phyloP scores from a whole-genome alignment of 1,140 invertebrate genomes.

The Aphaenogaster floridana region DNA sequence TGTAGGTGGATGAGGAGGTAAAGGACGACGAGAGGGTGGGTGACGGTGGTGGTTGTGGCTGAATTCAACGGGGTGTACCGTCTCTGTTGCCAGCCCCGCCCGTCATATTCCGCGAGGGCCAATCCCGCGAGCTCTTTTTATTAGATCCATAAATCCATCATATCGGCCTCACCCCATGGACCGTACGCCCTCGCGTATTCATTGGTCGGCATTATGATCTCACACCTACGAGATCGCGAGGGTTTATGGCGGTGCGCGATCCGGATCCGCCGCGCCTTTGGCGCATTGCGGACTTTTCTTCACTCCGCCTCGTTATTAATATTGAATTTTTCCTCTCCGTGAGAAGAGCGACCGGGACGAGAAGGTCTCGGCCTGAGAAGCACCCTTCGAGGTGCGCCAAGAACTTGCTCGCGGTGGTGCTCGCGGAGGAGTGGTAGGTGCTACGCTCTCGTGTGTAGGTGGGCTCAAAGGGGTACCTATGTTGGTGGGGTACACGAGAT shows the following conservation, averaged over 20 bases:
- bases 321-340: slow-evolving; percentile 81
- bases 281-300: slow-evolving; percentile 85
- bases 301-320: slow-evolving; percentile 84
- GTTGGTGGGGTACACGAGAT: slow-evolving; percentile 55
- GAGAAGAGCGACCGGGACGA: slow-evolving; percentile 47
- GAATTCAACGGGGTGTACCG: slow-evolving; percentile 83
- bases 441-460: slow-evolving; percentile 66
- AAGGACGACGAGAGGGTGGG: slow-evolving; percentile 67
- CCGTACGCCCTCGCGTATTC: slow-evolving; percentile 69
- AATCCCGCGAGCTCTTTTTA: slow-evolving; percentile 86
- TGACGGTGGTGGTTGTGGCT: slow-evolving; percentile 82
- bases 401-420: slow-evolving; percentile 56
- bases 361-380: slow-evolving; percentile 27
- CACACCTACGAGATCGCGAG: slow-evolving; percentile 35
- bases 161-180: slow-evolving; percentile 78
- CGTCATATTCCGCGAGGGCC: slow-evolving; percentile 86
- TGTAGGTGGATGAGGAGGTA: slow-evolving; percentile 62
- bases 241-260: slow-evolving; percentile 67
- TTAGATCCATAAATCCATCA: slow-evolving; percentile 89
- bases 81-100: slow-evolving; percentile 83
- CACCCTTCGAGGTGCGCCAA: slow-evolving; percentile 44
- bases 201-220: slow-evolving; percentile 81
- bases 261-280: slow-evolving; percentile 66
- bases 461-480: slow-evolving; percentile 51
- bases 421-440: slow-evolving; percentile 31